phyloP scores from a whole-genome alignment of 2,888 invertebrate genomes.

The Adineta ricciae region DNA sequence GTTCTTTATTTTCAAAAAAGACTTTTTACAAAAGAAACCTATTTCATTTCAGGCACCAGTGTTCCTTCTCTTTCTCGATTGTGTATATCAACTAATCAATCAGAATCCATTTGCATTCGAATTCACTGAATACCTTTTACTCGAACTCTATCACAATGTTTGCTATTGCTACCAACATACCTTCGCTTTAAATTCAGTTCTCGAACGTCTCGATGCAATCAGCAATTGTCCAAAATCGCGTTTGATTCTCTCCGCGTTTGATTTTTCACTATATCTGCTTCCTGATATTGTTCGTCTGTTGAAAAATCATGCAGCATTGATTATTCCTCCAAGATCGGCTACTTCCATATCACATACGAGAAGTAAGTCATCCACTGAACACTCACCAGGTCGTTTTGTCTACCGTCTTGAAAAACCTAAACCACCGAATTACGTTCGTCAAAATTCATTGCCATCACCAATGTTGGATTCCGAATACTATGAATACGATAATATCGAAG shows the following conservation, averaged over 20 bases:
- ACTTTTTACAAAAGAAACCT: not conserved
- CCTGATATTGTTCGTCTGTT: not conserved
- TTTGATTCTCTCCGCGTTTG: not conserved
- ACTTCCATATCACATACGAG: too few relatives aligned
- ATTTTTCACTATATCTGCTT: not conserved
- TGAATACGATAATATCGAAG: not conserved
- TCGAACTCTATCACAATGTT: not conserved
- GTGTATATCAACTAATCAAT: not conserved
- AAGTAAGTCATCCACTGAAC: too few relatives aligned
- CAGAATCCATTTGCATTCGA: slow-evolving; percentile 21
- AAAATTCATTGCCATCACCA: not conserved
- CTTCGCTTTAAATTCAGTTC: not conserved
- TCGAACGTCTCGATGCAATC: not conserved
- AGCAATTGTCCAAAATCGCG: not conserved
- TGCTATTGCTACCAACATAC: slow-evolving; percentile 12
- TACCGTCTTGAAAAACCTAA: not conserved
- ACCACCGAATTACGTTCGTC: not conserved
- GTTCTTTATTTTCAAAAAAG: not conserved
- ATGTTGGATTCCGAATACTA: not conserved
- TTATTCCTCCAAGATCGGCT: not conserved
- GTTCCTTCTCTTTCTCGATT: slow-evolving; percentile 11
- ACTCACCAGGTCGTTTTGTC: not conserved
- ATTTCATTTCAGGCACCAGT: slow-evolving; percentile 55
- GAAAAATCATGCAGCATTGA: not conserved
- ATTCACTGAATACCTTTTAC: not conserved